Base-by-base conservation (phyloP, 1,140 invertebrate species). In the Bombus breviceps region DNA sequence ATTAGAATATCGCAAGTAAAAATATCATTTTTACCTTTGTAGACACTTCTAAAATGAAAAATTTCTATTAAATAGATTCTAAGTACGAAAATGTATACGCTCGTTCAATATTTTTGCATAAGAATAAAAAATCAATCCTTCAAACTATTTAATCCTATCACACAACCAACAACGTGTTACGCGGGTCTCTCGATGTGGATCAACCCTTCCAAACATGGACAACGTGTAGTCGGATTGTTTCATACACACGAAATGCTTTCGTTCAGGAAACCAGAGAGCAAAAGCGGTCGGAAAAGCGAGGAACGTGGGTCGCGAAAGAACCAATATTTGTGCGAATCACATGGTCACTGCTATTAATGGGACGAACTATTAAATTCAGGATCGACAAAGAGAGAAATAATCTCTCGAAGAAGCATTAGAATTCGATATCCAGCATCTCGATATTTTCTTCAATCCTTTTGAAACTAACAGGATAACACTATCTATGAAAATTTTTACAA, bases 271-370 rank as follows among this genome's bases (percentile, higher is more conserved):
- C 8, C 25, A 12, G 34, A 28, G 57, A 37, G 64, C 43, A 34
- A 53, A 83, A 83, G 66, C 34, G 25, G 59, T 28, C 18, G 34
- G 41, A 77, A 69, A 57, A 74, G 3, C 32, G 64, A 80, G 64
- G 68, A 78, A 22, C 62, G 81, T 62, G 83, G 47, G 73, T 71
- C 78, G 75, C 72, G 53, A 32, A 37, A 79, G 62, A 57, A 34
- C 77, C 69, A 90, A 90, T 86, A 89, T 84, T 89, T 88, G 84
- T 78, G 57, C 64, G 74, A 89, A 82, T 89, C 83, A 86, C 83
- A 89, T 66, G 82, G 62, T 80, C 78, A 32, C 80, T 64, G 71
- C 59, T 41, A 88, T 88, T 85, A 85, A 66, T 39, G 53, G 41
- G 57, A 57, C 72, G 59, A 41, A 64, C 53, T 47, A 34, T 53